Evolutionary conservation across 2,888 invertebrate species (phyloP), one percentile per base, ranked within the genome.

Genomic region (Polymixis flavicincta): DNA sequence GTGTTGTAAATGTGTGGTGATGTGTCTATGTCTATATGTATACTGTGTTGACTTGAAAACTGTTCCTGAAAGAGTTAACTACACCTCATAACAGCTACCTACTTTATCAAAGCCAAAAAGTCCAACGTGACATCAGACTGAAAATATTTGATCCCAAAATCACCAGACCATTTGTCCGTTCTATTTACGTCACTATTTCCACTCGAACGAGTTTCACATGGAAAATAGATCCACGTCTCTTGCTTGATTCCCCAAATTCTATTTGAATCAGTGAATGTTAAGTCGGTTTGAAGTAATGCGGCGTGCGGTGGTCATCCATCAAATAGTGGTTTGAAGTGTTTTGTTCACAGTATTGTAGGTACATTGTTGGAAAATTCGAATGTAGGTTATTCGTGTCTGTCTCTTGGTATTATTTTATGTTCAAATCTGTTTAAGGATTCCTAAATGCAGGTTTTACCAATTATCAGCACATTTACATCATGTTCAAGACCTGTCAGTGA

Each of bases 261-360:
- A 78, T 82, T 82, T 83, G 83, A 85, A 74, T 80, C 81, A 85
- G 78, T 88, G 88, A 85, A 83, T 85, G 79, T 85, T 71, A 82
- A 82, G 83, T 88, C 78, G 68, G 67, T 69, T 52, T 68, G 80
- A 83, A 86, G 32, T 86, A 88, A 86, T 82, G 80, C 71, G 79
- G 60, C 61, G 72, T 60, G 52, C 64, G 32, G 42, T 82, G 73
- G 73, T 76, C 71, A 69, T 86, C 54, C 55, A 74, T 76, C 64
- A 74, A 76, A 76, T 64, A 42, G 65, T 71, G 57, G 55, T 13
- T 37, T 5, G 19, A 50, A 48, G 78, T 57, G 32, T 65, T 74
- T 61, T 65, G 81, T 71, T 76, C 25, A n/a, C n/a, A 25, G 37
- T 48, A 8, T 52, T 45, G 32, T 60, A 28, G 17, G 6, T 8